Base-by-base conservation (phyloP, 2,797 vertebrate genomes). In the Pteronotus mesoamericanus region DNA sequence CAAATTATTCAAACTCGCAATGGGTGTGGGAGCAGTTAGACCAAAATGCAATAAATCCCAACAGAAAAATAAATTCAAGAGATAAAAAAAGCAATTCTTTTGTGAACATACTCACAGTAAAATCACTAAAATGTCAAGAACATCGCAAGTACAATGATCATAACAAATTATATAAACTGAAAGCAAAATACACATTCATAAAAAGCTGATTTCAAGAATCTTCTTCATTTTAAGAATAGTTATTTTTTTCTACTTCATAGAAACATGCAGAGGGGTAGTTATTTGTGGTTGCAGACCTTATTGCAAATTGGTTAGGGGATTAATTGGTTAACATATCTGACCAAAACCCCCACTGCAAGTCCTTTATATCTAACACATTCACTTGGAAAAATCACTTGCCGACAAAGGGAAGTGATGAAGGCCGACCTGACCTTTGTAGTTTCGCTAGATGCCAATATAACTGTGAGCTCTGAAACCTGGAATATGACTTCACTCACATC, bases 1-100 rank as follows among this genome's bases (percentile, higher is more conserved):
- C 16, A 96, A 91, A 80, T 53, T 93, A 69, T 75, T 96, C 72
- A 74, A 94, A 79, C 87, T n/a, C 95, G 22, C 37, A 94, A 86
- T 94, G 32, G 71, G 53, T 80, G 5, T 24, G 82, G 12, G n/a
- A 87, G 22, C 37, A 87, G 69, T 55, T 75, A 77, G n/a, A 46
- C 22, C 39, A 77, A 95, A 88, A 42, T 69, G 34, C 34, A 96
- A 51, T 64, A 91, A 94, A 86, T 29, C 44, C 4, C 37, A 96
- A 87, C 26, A 95, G 39, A 91, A 96, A 96, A 88, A 87, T 53
- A 86, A 92, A 91, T 66, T 82, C 3, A 46, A 59, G n/a, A 92
- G n/a, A 29, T 42, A 57, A 66, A 94, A 94, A 64, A 78, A 89
- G 29, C n/a, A 78, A 61, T 78, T 83, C 24, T 48, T 86, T 6